Percentiles rank a stretch among this genome's conserved stretches.
These are phyloP conservation scores for Brachionus manjavacas DNA, from an alignment of 1,140 invertebrate genomes.

Conservation along the genomic window DNA sequence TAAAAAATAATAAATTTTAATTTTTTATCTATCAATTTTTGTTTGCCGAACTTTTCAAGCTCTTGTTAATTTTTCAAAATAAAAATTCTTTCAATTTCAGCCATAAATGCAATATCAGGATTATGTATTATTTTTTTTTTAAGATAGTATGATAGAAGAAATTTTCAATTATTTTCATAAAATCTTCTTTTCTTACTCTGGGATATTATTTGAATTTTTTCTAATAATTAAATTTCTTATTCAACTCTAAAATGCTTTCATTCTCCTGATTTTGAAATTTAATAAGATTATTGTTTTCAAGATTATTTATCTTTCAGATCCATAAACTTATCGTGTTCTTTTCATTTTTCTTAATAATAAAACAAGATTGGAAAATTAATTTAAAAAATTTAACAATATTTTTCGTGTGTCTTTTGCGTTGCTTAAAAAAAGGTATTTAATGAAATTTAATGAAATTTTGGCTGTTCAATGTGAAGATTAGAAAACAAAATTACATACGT, in stretches of 20 bases:
- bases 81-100: background rate
- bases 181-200: background rate
- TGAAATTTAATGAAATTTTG: background rate
- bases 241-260: background rate
- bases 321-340: background rate
- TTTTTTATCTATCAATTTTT: constrained; percentile 13
- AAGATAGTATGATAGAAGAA: background rate
- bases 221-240: constrained; percentile 7
- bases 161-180: constrained; percentile 7
- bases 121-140: background rate
- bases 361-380: background rate
- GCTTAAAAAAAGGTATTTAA: background rate
- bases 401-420: background rate
- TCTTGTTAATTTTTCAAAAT: background rate
- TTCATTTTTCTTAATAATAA: background rate
- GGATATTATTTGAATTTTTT: background rate
- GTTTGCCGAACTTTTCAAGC: background rate
- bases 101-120: background rate
- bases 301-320: background rate
- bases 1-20: constrained; percentile 23
- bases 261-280: background rate
- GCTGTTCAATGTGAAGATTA: background rate
- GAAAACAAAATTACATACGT: background rate
- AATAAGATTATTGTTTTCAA: background rate
- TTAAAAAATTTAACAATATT: background rate